These are phyloP conservation scores for Grus americana DNA, from an alignment of 2,113 vertebrate genomes.

Conservation along the genomic window DNA sequence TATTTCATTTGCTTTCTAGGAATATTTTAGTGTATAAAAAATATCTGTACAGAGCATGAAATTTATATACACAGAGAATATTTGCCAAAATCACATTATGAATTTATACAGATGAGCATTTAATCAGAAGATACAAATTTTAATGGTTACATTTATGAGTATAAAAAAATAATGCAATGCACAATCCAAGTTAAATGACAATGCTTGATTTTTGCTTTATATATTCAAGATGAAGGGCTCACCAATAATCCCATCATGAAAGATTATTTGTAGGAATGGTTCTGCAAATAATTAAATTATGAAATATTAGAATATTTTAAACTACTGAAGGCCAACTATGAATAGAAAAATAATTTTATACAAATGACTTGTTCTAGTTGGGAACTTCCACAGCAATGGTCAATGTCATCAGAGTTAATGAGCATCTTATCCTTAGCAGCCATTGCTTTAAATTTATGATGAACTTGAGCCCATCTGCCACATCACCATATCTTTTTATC, in stretches of 20 bases:
- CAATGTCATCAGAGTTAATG: not conserved
- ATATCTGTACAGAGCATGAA: not conserved
- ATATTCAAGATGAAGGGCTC: not conserved
- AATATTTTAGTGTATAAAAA: not conserved
- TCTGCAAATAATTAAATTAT: conserved; percentile 3
- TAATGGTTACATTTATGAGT: not conserved
- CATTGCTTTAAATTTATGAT: not conserved
- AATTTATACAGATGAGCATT: not conserved
- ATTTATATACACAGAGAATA: not conserved
- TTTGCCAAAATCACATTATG: not conserved
- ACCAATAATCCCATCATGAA: not conserved
- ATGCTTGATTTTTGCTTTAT: not conserved
- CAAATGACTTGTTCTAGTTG: not conserved
- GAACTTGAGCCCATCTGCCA: not conserved
- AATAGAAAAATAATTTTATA: not conserved
- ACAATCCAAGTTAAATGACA: not conserved
- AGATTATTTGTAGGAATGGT: not conserved
- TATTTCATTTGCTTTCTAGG: not conserved
- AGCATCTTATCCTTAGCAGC: not conserved
- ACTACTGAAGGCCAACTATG: not conserved
- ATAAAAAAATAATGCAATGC: not conserved
- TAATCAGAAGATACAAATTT: not conserved
- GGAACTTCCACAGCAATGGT: not conserved
- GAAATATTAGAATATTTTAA: not conserved
- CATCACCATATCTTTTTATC: not conserved